Evolutionary conservation across 2,797 vertebrate genomes (phyloP).

Genomic region (Hemitrygon akajei): DNA sequence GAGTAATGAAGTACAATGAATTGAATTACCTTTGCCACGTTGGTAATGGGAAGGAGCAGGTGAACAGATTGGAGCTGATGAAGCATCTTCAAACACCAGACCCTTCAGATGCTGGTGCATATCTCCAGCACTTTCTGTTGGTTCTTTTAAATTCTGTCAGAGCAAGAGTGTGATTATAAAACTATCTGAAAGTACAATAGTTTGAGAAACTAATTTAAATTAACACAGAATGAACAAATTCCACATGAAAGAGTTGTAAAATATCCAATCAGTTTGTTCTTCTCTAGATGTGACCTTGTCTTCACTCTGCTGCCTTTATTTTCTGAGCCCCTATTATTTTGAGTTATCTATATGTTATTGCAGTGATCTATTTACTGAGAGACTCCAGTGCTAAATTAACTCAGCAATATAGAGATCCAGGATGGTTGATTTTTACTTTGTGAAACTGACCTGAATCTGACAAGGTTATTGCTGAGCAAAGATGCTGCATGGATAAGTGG

Average conservation of each 20-base stretch:
- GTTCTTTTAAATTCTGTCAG: not conserved
- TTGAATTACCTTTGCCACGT: not conserved
- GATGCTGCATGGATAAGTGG: not conserved
- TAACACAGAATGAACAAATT: not conserved
- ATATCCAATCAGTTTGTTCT: not conserved
- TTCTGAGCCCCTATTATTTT: not conserved
- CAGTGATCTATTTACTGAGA: constrained; percentile 4
- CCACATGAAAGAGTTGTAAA: not conserved
- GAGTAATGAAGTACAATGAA: not conserved
- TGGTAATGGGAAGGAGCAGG: not conserved
- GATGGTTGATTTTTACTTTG: constrained; percentile 19
- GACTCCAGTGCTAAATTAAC: constrained; percentile 19
- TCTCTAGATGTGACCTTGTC: not conserved
- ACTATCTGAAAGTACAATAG: not conserved
- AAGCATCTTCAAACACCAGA: not conserved
- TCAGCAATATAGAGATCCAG: not conserved
- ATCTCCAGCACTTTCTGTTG: not conserved
- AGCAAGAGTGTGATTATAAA: not conserved
- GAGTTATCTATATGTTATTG: not conserved
- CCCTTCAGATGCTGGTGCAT: not conserved
- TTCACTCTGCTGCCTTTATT: not conserved
- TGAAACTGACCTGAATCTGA: constrained; percentile 30
- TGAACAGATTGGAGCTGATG: not conserved
- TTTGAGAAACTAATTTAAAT: not conserved
- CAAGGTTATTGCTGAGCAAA: constrained; percentile 27